Conservation (phyloP, 2,113 vertebrate species). For the Aptenodytes patagonicus region DNA sequence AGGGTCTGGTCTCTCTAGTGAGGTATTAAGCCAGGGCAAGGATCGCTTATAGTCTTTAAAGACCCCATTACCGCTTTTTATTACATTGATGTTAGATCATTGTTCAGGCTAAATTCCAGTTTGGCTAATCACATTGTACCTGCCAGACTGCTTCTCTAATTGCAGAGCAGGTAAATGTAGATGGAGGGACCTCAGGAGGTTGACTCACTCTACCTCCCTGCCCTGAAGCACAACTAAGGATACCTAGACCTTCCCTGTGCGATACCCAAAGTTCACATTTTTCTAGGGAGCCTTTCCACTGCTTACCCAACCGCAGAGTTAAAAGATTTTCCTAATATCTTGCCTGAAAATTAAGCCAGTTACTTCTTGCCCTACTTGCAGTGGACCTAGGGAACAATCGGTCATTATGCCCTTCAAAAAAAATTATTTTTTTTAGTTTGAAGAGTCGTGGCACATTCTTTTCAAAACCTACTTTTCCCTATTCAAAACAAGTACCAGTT, state of each 20-base stretch:
- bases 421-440: neutral
- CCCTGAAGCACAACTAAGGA: neutral
- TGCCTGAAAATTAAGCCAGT: neutral
- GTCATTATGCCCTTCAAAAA: neutral
- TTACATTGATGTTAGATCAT: neutral
- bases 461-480: neutral
- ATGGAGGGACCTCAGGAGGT: neutral
- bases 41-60: neutral
- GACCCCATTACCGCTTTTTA: neutral
- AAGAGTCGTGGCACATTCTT: neutral
- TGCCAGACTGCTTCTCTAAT: neutral
- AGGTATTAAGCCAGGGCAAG: neutral
- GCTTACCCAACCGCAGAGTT: neutral
- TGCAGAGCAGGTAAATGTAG: neutral
- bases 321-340: neutral
- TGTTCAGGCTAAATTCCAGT: neutral
- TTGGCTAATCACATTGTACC: neutral
- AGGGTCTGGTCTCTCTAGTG: neutral
- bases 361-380: conserved; percentile 8
- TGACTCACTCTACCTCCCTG: neutral
- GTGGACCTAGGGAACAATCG: neutral
- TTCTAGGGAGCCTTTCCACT: neutral
- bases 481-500: neutral
- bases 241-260: neutral
- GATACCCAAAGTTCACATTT: neutral